Conservation (phyloP, 2,113 vertebrate genomes). For the Thamnophis sirtalis region DNA sequence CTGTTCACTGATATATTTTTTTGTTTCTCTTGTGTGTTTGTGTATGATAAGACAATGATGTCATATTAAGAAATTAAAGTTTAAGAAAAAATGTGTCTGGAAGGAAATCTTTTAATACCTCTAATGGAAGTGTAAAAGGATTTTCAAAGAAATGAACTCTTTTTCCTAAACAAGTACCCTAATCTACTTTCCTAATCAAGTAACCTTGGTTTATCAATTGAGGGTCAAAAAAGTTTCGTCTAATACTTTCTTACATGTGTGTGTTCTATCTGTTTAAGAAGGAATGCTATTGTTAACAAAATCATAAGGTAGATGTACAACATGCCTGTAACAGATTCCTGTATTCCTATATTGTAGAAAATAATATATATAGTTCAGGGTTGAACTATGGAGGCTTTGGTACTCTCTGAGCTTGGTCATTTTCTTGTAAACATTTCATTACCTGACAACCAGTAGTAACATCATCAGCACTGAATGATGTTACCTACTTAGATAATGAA, state of each 20-base stretch:
- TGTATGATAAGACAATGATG: neutral
- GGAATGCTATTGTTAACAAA: neutral
- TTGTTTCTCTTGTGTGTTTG: neutral
- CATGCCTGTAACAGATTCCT: neutral
- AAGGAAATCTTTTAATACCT: neutral
- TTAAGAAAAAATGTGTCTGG: neutral
- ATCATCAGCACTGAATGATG: neutral
- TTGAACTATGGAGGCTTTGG: neutral
- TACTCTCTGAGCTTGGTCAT: neutral
- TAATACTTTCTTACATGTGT: neutral
- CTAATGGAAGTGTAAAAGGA: neutral
- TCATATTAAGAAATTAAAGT: neutral
- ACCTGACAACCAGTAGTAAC: neutral
- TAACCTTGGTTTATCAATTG: neutral
- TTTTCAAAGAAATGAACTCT: neutral
- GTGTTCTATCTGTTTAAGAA: neutral
- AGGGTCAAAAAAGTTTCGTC: neutral
- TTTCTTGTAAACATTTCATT: neutral
- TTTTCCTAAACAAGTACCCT: neutral
- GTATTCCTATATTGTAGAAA: neutral
- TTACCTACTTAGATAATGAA: neutral
- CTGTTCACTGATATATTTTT: neutral
- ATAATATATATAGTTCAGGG: neutral
- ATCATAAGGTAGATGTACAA: neutral
- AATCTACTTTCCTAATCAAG: neutral